Evolutionary conservation across 2,888 invertebrate genomes (phyloP), one percentile per base, ranked within the genome.

Genomic region (Oligia fasciuncula): DNA sequence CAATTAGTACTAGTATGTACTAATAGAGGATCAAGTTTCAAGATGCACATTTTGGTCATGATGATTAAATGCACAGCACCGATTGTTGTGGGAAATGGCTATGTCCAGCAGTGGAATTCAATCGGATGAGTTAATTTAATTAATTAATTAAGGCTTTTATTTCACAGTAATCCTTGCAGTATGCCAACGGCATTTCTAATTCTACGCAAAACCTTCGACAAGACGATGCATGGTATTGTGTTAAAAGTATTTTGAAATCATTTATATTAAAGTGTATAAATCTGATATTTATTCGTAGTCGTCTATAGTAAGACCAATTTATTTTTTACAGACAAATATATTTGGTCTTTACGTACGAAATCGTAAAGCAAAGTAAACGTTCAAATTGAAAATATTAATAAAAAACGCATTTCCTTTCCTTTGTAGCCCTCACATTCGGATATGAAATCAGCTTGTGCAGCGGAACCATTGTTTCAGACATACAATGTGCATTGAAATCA

Each of bases 401-500:
- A 57, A 73, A 70, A 1, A 67, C 29, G 35, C 40, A 70, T 63
- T 81, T 69, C 67, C 43, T 66, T 70, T 67, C 46, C 60, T 68
- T 79, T 73, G 29, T 71, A 57, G 14, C 13, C n/a, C 29, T 40
- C 40, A 13, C 54, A 77, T 43, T 62, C 73, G 19, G 73, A 73
- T 73, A 65, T 54, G 19, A 70, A 87, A 83, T 79, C 87, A 79
- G 75, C 62, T 71, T 76, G 62, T 85, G 60, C 84, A 63, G 57
- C 57, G 19, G 35, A 43, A 43, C 76, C 77, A 79, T 88, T 88
- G 87, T 83, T 87, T 75, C 78, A 70, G 63, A n/a, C 14, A 76
- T 35, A 76, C 66, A 85, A 76, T 73, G 62, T 60, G 70, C 43
- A 80, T 73, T 86, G 72, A 80, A 86, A 83, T 88, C 54, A 69